Base-by-base conservation (phyloP, 2,797 vertebrate genomes). In the Chaunax sp. region DNA sequence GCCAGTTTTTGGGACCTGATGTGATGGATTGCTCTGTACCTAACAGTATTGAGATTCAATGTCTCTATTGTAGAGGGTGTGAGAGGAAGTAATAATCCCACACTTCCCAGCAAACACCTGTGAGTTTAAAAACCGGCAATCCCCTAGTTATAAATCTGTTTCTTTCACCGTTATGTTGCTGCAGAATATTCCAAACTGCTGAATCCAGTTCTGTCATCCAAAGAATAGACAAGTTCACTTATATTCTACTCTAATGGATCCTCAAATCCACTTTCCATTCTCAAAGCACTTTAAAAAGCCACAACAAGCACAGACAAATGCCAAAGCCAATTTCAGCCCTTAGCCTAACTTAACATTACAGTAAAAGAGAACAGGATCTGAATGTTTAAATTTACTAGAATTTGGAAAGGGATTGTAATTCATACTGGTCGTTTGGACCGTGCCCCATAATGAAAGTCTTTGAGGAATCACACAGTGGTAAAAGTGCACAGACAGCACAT, bases 401-500 rank as follows among this genome's bases (percentile, higher is more conserved):
- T 85, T 73, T 83, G 78, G 78, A 65, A 59, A 43, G 77, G 78
- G 76, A 87, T 85, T 89, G 89, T 90, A 92, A 91, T 86, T 88
- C 73, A 89, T 79, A 78, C 87, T 69, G 55, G 72, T 80, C 47
- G 35, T 83, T 78, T 84, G 81, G 85, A 84, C 79, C 4, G 30
- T 71, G 67, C 82, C 64, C 79, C 87, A 74, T 84, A 87, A 88
- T 87, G 89, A 83, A 89, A 89, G 86, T 89, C 90, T 92, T 89
- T 64, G 80, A 91, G 90, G 82, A 92, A 84, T 92, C 64, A 51
- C 75, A 84, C 47, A 61, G 87, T 59, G 89, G 90, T 87, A 83
- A 94, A 93, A 94, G 86, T 75, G 78, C 86, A 82, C 56, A 75
- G 85, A 84, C 83, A 85, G 91, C 73, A 77, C 77, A 93, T 95